These are phyloP conservation scores for Tachina lurida DNA, from an alignment of 2,888 invertebrate genomes.

Conservation along the genomic window DNA sequence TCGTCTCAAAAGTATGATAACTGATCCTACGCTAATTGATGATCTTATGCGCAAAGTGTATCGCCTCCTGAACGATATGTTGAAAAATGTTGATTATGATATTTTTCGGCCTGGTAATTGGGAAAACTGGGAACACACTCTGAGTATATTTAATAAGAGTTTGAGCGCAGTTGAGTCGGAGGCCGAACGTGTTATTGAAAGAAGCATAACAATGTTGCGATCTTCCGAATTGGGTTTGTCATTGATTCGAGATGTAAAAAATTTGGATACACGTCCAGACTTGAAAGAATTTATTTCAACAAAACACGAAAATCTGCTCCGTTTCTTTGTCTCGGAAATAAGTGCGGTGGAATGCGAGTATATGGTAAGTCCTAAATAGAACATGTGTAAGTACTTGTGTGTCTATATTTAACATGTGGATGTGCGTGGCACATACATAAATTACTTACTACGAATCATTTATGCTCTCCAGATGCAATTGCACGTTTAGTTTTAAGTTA, in stretches of 20 bases:
- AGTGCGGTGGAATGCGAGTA: conserved; percentile 88
- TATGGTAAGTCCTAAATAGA: conserved; percentile 84
- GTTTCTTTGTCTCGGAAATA: conserved; percentile 93
- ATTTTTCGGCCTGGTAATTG: conserved; percentile 90
- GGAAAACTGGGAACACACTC: conserved; percentile 93
- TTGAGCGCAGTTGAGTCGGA: conserved; percentile 90
- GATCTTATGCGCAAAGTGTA: conserved; percentile 92
- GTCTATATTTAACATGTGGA: no score
- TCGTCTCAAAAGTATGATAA: conserved; percentile 93
- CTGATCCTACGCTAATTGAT: conserved; percentile 93
- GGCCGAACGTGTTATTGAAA: conserved; percentile 92
- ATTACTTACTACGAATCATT: no score
- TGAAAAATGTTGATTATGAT: conserved; percentile 91
- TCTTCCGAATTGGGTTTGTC: conserved; percentile 92
- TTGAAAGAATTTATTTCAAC: conserved; percentile 89
- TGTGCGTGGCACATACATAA: no score
- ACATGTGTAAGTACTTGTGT: no score
- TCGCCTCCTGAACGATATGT: conserved; percentile 89
- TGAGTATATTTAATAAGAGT: conserved; percentile 90
- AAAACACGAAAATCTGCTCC: conserved; percentile 93
- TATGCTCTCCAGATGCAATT: no score
- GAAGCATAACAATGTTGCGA: conserved; percentile 91
- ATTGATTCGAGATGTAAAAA: conserved; percentile 90
- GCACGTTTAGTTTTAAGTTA: no score
- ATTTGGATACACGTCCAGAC: conserved; percentile 89